These are phyloP conservation scores for Enteromius afrohamiltoni DNA, from an alignment of 2,797 vertebrate species.

Conservation along the genomic window DNA sequence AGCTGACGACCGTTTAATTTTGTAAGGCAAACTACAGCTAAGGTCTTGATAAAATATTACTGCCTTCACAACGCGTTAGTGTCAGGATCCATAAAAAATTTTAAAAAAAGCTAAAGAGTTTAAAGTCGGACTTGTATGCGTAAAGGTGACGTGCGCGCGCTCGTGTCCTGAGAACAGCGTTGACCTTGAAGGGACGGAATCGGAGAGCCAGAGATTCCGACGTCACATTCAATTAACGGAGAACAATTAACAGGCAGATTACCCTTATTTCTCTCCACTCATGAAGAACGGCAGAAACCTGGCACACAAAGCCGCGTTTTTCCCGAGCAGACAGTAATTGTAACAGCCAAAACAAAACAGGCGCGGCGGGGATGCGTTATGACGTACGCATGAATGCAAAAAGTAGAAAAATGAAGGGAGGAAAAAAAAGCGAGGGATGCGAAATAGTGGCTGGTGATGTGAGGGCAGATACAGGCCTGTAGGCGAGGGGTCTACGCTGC, in stretches of 20 bases:
- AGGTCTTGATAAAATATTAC: constrained; percentile 7
- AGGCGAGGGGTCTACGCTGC: constrained; percentile 17
- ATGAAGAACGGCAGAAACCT: constrained; percentile 68
- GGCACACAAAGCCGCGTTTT: constrained; percentile 76
- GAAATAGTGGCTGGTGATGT: constrained; percentile 7
- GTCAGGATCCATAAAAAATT: background rate
- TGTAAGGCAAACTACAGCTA: background rate
- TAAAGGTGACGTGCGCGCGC: constrained; percentile 6
- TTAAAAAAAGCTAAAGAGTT: background rate
- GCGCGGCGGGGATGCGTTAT: constrained; percentile 65
- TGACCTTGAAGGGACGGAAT: constrained; percentile 60
- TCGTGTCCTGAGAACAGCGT: constrained; percentile 68
- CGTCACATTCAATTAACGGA: constrained; percentile 92
- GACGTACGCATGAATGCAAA: constrained; percentile 53
- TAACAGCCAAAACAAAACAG: constrained; percentile 76
- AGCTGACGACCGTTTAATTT: constrained; percentile 18
- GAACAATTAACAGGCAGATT: constrained; percentile 91
- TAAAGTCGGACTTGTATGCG: background rate
- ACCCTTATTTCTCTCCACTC: constrained; percentile 79
- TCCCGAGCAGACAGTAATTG: constrained; percentile 74
- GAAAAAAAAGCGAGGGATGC: background rate
- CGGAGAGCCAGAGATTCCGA: constrained; percentile 84
- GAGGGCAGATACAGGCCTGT: background rate
- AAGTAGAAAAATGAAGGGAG: background rate
- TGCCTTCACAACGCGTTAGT: background rate